These are phyloP conservation scores for Andricus quercusramuli DNA, from an alignment of 2,888 invertebrate species.

Conservation along the genomic window DNA sequence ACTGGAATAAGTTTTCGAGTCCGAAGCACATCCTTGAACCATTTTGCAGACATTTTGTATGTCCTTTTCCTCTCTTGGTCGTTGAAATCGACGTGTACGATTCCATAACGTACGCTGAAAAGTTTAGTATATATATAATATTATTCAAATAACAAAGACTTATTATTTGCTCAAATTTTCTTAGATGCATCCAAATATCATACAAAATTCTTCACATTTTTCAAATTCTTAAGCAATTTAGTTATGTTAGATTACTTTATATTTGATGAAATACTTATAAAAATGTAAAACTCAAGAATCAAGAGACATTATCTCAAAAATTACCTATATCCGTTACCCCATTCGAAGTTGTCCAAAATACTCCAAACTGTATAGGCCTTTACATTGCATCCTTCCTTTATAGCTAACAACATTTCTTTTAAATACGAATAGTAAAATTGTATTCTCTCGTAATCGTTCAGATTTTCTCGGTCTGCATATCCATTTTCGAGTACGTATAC, in stretches of 20 bases:
- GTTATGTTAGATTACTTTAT: neutral
- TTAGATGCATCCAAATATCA: no score
- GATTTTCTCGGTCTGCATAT: conserved; percentile 63
- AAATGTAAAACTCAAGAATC: no score
- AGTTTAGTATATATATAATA: neutral
- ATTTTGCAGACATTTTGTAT: conserved; percentile 83
- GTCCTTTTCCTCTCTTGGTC: conserved; percentile 69
- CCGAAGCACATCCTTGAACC: conserved; percentile 80
- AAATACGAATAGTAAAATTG: conserved; percentile 77
- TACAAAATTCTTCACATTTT: no score
- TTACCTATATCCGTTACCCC: conserved; percentile 73
- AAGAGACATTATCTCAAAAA: neutral
- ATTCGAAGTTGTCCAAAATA: conserved; percentile 80
- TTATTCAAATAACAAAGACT: neutral
- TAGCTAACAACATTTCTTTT: conserved; percentile 78
- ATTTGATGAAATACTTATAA: neutral
- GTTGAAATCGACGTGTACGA: conserved; percentile 85
- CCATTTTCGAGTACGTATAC: conserved; percentile 78
- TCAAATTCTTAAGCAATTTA: no score
- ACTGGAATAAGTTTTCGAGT: conserved; percentile 73
- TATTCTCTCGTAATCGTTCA: conserved; percentile 64
- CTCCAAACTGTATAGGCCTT: conserved; percentile 78
- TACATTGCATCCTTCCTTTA: conserved; percentile 79
- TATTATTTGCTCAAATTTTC: neutral
- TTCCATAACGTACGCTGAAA: conserved; percentile 84